A percentile compares a stretch with the other conserved stretches of the same genome.
phyloP scores from a whole-genome alignment of 2,888 invertebrate genomes.

The Apodemia zela region DNA sequence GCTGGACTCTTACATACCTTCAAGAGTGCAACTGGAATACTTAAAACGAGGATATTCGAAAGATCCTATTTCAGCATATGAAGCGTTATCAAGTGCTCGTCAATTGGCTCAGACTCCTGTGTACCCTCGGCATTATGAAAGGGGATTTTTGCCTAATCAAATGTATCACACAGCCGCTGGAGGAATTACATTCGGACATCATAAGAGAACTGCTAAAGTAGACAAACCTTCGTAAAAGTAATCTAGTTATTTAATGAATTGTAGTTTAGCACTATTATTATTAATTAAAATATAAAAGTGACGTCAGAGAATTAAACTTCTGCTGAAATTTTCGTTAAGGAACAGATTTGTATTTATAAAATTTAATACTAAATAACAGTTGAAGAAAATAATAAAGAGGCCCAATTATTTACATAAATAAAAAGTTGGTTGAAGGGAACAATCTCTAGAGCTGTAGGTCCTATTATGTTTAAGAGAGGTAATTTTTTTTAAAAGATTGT shows the following conservation, averaged over 20 bases:
- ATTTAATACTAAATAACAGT: too few species aligned
- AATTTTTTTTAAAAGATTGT: too few species aligned
- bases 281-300: neutral
- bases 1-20: constrained; percentile 82
- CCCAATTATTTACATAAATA: too few species aligned
- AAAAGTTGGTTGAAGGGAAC: too few species aligned
- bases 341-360: too few species aligned
- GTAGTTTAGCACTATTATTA: neutral
- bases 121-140: constrained; percentile 56
- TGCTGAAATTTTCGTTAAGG: too few species aligned
- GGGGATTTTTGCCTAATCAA: constrained; percentile 74
- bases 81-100: constrained; percentile 59
- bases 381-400: too few species aligned
- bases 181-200: constrained; percentile 66
- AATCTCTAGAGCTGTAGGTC: too few species aligned
- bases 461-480: too few species aligned
- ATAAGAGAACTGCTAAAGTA: constrained; percentile 61
- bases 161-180: constrained; percentile 70
- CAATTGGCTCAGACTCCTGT: constrained; percentile 42
- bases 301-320: neutral
- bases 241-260: constrained; percentile 12
- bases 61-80: constrained; percentile 64
- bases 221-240: constrained; percentile 38
- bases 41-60: constrained; percentile 65
- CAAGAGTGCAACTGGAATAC: constrained; percentile 73